Evolutionary conservation across 2,113 vertebrate genomes (phyloP).

Genomic region (Percina caprodes): DNA sequence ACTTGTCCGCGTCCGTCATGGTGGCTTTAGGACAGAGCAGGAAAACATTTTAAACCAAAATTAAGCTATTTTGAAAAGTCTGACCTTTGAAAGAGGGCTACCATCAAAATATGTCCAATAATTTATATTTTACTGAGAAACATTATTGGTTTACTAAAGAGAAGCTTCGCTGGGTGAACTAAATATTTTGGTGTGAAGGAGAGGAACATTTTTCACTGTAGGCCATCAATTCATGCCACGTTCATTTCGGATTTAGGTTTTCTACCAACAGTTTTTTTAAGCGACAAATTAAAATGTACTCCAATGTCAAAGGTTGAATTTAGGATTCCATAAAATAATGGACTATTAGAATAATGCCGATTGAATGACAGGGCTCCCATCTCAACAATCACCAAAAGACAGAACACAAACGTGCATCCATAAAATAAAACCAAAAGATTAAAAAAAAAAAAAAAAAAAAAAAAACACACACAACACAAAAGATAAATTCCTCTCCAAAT

Average conservation of each 20-base stretch:
- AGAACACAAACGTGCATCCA: not conserved
- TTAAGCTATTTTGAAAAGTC: not conserved
- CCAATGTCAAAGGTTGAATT: not conserved
- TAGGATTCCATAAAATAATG: not conserved
- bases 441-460: too few species aligned
- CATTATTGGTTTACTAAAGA: not conserved
- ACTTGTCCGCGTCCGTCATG: slow-evolving; percentile 85
- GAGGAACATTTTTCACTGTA: not conserved
- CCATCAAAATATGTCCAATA: not conserved
- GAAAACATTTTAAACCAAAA: not conserved
- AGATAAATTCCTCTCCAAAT: too few species aligned
- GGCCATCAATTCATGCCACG: not conserved
- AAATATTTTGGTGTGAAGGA: not conserved
- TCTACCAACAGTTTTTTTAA: not conserved
- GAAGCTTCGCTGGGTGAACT: not conserved
- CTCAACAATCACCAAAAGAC: not conserved
- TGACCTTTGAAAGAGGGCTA: not conserved
- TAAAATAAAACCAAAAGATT: not conserved
- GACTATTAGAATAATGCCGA: too few species aligned
- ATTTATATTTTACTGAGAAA: not conserved
- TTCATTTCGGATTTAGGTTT: not conserved
- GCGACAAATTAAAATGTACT: not conserved
- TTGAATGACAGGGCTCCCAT: not conserved
- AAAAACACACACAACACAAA: too few species aligned
- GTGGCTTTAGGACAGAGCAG: slow-evolving; percentile 57